Percentiles rank a stretch among this genome's conserved stretches.
These are phyloP conservation scores for Coptotermes formosanus DNA, from an alignment of 1,140 invertebrate genomes.

Conservation along the genomic window DNA sequence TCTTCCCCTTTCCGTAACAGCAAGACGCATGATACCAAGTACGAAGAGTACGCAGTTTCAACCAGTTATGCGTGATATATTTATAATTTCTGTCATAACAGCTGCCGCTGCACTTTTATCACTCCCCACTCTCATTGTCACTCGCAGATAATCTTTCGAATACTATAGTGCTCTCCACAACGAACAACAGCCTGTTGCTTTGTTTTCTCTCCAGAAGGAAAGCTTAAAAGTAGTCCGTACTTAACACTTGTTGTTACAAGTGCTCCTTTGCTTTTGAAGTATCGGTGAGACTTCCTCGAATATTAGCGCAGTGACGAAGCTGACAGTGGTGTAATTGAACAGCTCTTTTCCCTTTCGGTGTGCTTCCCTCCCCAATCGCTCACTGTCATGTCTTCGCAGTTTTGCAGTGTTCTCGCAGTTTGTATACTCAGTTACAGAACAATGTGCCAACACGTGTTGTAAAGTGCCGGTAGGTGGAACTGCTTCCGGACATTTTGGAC, in stretches of 20 bases:
- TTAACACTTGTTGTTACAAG: neutral
- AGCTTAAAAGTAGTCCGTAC: neutral
- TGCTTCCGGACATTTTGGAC: neutral
- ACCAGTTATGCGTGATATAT: neutral
- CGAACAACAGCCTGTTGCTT: neutral
- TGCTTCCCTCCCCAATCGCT: neutral
- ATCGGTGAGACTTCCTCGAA: neutral
- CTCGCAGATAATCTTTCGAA: too few relatives aligned
- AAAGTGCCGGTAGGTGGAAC: neutral
- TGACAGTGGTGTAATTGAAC: neutral
- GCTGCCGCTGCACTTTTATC: neutral
- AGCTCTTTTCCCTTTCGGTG: too few relatives aligned
- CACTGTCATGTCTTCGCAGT: neutral
- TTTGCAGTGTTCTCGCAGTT: too few relatives aligned
- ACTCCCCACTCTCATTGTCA: neutral
- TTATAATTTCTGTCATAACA: neutral
- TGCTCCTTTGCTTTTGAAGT: neutral
- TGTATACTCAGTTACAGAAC: too few relatives aligned
- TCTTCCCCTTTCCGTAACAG: neutral
- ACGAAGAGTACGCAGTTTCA: neutral
- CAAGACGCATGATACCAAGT: neutral
- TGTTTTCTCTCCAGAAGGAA: neutral
- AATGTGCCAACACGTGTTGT: too few relatives aligned
- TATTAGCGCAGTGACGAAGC: neutral
- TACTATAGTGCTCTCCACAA: too few relatives aligned